Conservation (phyloP, 2,113 vertebrate species). For the Myiagra hebetior region DNA sequence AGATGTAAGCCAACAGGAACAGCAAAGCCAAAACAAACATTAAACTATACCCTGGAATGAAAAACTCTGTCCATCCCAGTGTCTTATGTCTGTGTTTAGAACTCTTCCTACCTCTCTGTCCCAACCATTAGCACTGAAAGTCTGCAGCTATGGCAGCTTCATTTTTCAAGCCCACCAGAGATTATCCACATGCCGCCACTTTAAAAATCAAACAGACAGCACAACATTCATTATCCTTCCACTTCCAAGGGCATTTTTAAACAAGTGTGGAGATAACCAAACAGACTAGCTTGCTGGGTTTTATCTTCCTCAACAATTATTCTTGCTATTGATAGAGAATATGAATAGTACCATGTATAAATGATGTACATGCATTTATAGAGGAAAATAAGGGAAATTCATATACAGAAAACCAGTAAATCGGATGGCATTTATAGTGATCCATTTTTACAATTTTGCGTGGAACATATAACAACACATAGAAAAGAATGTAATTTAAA, state of each 20-base stretch:
- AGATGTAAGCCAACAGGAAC: neutral
- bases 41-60: neutral
- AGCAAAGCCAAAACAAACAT: slow-evolving; percentile 30
- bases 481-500: neutral
- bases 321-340: neutral
- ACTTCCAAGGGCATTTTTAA: neutral
- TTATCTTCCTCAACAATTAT: neutral
- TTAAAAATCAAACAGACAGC: neutral
- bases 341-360: neutral
- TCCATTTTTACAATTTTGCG: neutral
- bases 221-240: neutral
- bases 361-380: neutral
- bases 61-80: neutral
- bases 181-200: neutral
- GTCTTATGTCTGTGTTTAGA: neutral
- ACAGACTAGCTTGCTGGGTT: neutral
- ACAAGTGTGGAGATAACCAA: neutral
- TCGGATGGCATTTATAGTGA: neutral
- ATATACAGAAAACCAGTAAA: neutral
- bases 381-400: neutral
- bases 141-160: neutral
- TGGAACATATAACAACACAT: neutral
- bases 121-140: neutral
- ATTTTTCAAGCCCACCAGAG: neutral
- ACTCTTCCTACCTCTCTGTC: neutral